Evolutionary conservation across 2,888 invertebrate species (phyloP), one percentile per base, ranked within the genome.

Genomic region (Meteorus cinctellus): DNA sequence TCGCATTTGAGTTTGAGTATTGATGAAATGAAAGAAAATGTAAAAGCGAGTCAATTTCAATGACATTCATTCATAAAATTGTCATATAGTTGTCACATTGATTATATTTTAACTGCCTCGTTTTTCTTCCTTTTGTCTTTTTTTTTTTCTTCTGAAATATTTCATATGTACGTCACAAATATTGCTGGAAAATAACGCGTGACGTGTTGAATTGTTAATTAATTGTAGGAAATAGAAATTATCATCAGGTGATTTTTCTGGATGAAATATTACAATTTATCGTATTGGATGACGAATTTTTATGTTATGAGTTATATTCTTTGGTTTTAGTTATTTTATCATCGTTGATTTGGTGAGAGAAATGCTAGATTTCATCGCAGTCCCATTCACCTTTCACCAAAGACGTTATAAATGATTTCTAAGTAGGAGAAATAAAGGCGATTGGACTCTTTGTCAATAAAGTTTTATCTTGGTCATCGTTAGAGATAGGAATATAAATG

Each of bases 111-210:
- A 2, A 8, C 41, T 10, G 41, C 12, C 12, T 41, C 8, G 12
- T 41, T 41, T 41, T 8, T 29, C 4, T 29, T 62, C 6, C 62
- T 24, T 19, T n/a, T 16, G 16, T 45, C 6, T 2, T 55, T 29
- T n/a, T 62, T 62, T 31, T 29, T n/a, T 62, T 62, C 14, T 14
- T 62, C 14, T 62, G 1, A 62, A 62, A 62, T 62, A 62, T 62
- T 31, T 55, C 19, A 55, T 19, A 62, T 5, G 16, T n/a, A 31
- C 62, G 62, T 62, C 62, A 41, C 8, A 6, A 34, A 34, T 29
- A 16, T 31, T 27, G 16, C 62, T 14, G 62, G 16, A 29, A 62
- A 62, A 62, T 24, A 19, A 8, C 55, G 55, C 55, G 6, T 19
- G 55, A 55, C 24, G 55, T 41, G n/a, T 55, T n/a, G 55, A 6